Evolutionary conservation across 2,888 invertebrate genomes (phyloP).

Genomic region (Gnatocerus cornutus): DNA sequence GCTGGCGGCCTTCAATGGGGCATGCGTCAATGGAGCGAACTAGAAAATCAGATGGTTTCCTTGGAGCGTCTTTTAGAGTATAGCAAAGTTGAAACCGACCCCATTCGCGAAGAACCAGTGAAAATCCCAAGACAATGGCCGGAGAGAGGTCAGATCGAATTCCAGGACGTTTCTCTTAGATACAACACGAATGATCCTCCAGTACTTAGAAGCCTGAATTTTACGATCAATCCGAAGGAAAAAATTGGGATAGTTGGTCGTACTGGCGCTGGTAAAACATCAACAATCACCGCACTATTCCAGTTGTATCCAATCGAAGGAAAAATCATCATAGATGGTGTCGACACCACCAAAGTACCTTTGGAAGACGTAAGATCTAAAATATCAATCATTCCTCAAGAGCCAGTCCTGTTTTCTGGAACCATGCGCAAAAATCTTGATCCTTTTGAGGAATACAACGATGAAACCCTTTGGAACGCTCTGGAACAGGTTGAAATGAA

Average conservation of each 20-base stretch:
- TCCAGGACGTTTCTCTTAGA: conserved; percentile 80
- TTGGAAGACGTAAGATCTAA: conserved; percentile 83
- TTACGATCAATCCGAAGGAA: conserved; percentile 79
- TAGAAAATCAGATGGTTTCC: conserved; percentile 74
- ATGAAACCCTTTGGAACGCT: conserved; percentile 25
- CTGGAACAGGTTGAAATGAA: conserved; percentile 34
- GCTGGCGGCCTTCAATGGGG: conserved; percentile 80
- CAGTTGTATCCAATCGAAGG: conserved; percentile 88
- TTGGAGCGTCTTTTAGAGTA: conserved; percentile 63
- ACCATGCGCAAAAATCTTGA: conserved; percentile 30
- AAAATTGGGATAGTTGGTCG: conserved; percentile 88
- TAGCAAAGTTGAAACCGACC: conserved; percentile 62
- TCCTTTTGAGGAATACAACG: conserved; percentile 35
- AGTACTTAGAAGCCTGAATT: conserved; percentile 83
- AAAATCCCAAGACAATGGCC: conserved; percentile 83
- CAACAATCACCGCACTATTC: conserved; percentile 85
- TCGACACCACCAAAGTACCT: conserved; percentile 81
- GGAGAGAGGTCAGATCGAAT: conserved; percentile 78
- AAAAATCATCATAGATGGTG: conserved; percentile 85
- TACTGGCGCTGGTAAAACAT: conserved; percentile 91
- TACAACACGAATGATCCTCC: conserved; percentile 82
- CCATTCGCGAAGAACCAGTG: conserved; percentile 55
- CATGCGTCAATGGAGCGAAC: conserved; percentile 89
- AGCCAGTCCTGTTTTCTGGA: conserved; percentile 80
- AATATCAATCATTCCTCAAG: conserved; percentile 90